Percentiles rank a stretch among this genome's conserved stretches.
These are phyloP conservation scores for Taphrorychus bicolor DNA, from an alignment of 2,888 invertebrate genomes.

Conservation along the genomic window DNA sequence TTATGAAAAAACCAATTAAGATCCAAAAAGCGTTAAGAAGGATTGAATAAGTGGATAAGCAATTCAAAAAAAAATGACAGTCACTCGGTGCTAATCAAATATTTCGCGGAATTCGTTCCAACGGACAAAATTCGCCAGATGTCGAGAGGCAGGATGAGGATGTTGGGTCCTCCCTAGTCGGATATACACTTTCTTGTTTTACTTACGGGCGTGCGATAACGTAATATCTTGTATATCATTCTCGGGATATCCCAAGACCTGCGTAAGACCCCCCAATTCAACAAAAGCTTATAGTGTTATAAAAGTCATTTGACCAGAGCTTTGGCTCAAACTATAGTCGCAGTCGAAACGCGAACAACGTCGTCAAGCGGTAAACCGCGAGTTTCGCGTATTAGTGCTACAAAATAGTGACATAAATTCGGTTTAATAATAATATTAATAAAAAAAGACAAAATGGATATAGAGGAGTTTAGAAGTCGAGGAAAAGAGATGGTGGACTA, in stretches of 20 bases:
- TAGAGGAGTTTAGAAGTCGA: slow-evolving; percentile 83
- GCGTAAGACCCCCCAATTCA: slow-evolving; percentile 16
- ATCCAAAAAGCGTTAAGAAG: too few relatives aligned
- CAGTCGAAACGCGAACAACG: slow-evolving; percentile 18
- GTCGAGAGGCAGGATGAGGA: slow-evolving; percentile 1
- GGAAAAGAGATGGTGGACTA: slow-evolving; percentile 97
- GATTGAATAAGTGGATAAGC: too few relatives aligned
- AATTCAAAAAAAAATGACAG: background rate
- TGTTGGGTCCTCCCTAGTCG: slow-evolving; percentile 5
- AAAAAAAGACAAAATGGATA: slow-evolving; percentile 78
- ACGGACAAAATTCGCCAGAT: background rate
- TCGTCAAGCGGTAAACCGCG: slow-evolving; percentile 9
- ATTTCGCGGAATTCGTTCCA: background rate
- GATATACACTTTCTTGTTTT: slow-evolving; percentile 21
- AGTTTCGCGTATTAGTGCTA: slow-evolving; percentile 7
- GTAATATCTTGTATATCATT: slow-evolving; percentile 20
- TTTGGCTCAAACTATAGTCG: slow-evolving; percentile 12
- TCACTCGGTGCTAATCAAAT: background rate
- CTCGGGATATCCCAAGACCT: slow-evolving; percentile 22
- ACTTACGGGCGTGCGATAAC: background rate
- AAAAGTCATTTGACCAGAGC: slow-evolving; percentile 27
- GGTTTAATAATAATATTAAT: background rate
- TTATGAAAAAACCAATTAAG: too few relatives aligned
- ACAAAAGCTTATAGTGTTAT: slow-evolving; percentile 26
- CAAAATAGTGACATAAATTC: too few relatives aligned